Conservation (phyloP, 2,888 invertebrate species). For the Pseudococcus viburni region DNA sequence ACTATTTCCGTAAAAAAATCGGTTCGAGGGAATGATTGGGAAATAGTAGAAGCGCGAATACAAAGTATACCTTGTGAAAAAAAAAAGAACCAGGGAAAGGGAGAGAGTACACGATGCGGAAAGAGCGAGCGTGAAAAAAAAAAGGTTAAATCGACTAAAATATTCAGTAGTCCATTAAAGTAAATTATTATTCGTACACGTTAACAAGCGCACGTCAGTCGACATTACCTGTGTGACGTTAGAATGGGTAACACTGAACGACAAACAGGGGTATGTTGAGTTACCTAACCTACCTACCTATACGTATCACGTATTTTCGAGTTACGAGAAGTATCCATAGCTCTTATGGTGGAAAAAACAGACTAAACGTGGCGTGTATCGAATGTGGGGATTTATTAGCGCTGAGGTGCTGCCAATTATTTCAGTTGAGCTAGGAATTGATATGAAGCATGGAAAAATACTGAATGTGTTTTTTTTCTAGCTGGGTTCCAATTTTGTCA, state of each 20-base stretch:
- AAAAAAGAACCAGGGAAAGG: too few species aligned
- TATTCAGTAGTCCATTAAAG: constrained; percentile 31
- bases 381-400: neutral
- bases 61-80: too few species aligned
- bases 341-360: neutral
- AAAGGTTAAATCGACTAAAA: constrained; percentile 22
- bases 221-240: constrained; percentile 1
- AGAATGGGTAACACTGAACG: neutral
- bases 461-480: too few species aligned
- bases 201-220: constrained; percentile 14
- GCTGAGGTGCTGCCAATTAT: too few species aligned
- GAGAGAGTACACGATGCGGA: neutral
- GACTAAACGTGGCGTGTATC: neutral
- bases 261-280: neutral
- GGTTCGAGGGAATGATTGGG: too few species aligned
- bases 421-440: too few species aligned
- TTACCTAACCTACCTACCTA: neutral
- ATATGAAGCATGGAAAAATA: too few species aligned
- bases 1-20: too few species aligned
- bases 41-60: too few species aligned
- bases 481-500: too few species aligned
- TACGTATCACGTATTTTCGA: too few species aligned
- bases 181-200: constrained; percentile 18
- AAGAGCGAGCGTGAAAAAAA: neutral
- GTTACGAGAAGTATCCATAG: neutral